Conservation (phyloP, 2,113 vertebrate genomes). For the Puffinus mauretanicus region DNA sequence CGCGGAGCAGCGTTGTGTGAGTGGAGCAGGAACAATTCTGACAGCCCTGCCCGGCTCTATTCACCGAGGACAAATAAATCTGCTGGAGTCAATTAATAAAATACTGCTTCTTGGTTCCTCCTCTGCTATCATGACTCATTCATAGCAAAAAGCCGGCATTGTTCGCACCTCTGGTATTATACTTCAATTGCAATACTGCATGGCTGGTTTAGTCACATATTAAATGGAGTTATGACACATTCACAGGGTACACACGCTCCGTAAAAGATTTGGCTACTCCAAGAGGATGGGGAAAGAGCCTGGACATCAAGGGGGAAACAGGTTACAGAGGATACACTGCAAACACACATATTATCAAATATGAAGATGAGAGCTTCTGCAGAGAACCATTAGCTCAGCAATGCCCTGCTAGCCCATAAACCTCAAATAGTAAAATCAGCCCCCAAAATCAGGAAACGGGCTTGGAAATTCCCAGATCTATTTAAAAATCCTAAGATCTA, state of each 20-base stretch:
- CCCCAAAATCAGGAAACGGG: background rate
- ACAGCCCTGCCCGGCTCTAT: slow-evolving; percentile 2
- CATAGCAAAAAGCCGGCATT: background rate
- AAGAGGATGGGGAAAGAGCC: background rate
- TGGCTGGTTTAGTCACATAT: background rate
- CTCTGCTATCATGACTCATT: slow-evolving; percentile 10
- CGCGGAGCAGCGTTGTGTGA: background rate
- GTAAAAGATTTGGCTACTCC: background rate
- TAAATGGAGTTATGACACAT: background rate
- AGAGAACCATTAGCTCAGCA: background rate
- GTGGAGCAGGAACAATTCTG: background rate
- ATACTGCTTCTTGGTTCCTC: background rate
- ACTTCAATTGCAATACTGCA: slow-evolving; percentile 25
- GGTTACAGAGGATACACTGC: background rate
- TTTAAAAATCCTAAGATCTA: background rate
- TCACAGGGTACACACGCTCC: background rate
- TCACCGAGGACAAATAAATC: slow-evolving; percentile 9
- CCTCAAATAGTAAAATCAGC: background rate
- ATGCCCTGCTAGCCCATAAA: background rate
- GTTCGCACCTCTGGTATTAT: slow-evolving; percentile 20
- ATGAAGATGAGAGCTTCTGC: background rate
- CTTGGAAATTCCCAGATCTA: background rate
- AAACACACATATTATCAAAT: rapidly evolving
- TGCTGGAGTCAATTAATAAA: slow-evolving; percentile 22
- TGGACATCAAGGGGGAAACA: background rate